phyloP scores from a whole-genome alignment of 2,888 invertebrate genomes.

The Dione juno region DNA sequence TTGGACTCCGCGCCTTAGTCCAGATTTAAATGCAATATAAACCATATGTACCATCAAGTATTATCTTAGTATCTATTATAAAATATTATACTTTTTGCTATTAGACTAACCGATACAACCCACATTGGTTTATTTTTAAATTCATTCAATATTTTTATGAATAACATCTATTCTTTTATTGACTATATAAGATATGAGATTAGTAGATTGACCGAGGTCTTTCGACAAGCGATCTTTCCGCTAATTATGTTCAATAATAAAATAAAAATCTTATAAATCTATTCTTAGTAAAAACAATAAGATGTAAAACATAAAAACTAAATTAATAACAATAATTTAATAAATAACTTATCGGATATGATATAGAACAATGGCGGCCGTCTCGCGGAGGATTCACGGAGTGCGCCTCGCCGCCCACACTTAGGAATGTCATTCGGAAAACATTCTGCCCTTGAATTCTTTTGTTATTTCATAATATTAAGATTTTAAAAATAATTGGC shows the following conservation, averaged over 20 bases:
- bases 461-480: constrained; percentile 1
- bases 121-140: neutral
- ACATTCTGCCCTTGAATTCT: neutral
- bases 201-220: neutral
- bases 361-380: neutral
- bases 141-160: neutral
- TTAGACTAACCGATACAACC: neutral
- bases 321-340: neutral
- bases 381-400: constrained; percentile 9
- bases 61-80: neutral
- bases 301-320: neutral
- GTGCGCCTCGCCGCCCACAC: neutral
- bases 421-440: neutral
- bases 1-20: too few species aligned
- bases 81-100: neutral
- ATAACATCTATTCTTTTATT: neutral
- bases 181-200: neutral
- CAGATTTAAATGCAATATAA: too few species aligned
- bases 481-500: neutral
- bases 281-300: too few species aligned
- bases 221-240: neutral
- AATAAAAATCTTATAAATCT: too few species aligned
- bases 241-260: neutral
- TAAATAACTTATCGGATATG: neutral
- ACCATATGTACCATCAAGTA: too few species aligned